Evolutionary conservation across 2,113 vertebrate species (phyloP).

Genomic region (Motacilla tschutschensis): DNA sequence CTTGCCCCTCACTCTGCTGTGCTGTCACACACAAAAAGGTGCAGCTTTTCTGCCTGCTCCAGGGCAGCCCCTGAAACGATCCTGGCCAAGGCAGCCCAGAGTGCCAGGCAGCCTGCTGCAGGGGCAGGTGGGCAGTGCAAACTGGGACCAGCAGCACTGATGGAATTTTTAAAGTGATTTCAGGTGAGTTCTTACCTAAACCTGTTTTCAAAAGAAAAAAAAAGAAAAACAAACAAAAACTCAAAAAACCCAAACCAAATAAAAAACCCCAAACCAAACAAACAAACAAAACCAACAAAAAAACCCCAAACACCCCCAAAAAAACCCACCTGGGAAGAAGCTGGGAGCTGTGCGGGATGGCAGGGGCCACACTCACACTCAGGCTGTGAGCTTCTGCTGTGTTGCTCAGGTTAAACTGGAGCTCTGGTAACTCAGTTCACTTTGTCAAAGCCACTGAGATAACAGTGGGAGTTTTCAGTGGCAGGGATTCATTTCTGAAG

Average conservation of each 20-base stretch:
- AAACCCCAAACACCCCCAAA: too few species aligned
- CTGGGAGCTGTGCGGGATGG: not conserved
- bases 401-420: not conserved
- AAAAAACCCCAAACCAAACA: too few species aligned
- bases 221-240: too few species aligned
- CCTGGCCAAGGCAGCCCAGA: not conserved
- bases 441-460: not conserved
- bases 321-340: not conserved
- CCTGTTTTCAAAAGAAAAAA: not conserved
- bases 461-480: not conserved
- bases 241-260: too few species aligned
- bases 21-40: not conserved
- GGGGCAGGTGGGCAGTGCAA: not conserved
- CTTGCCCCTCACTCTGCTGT: not conserved
- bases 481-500: not conserved
- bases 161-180: accelerated
- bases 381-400: not conserved
- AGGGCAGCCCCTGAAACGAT: not conserved
- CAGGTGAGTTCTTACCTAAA: not conserved
- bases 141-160: accelerated
- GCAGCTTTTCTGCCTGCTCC: not conserved
- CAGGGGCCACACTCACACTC: not conserved
- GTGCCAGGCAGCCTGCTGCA: not conserved
- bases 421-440: not conserved
- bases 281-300: too few species aligned